These are phyloP conservation scores for Dendrocopos noguchii DNA, from an alignment of 2,113 vertebrate species.

Conservation along the genomic window DNA sequence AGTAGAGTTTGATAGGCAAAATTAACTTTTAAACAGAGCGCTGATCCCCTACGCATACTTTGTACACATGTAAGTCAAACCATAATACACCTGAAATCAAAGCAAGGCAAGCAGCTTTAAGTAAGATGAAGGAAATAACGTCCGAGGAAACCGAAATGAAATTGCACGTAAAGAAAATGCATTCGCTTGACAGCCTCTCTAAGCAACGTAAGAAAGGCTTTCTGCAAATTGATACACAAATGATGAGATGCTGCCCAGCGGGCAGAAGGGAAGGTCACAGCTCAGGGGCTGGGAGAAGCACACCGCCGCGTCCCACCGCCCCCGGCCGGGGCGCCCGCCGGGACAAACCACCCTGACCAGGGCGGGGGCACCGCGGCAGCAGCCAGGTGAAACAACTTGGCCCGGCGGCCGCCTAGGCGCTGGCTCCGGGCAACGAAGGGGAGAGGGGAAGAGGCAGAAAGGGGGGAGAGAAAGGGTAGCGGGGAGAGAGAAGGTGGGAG, in stretches of 20 bases:
- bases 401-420: neutral
- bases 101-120: neutral
- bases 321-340: neutral
- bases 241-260: neutral
- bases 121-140: neutral
- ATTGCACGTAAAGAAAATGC: neutral
- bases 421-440: neutral
- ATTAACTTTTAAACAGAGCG: slow-evolving; percentile 38
- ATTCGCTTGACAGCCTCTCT: neutral
- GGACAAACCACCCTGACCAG: neutral
- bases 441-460: neutral
- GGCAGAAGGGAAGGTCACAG: neutral
- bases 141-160: neutral
- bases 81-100: neutral
- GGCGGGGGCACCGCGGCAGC: neutral
- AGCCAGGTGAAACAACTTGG: neutral
- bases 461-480: too few relatives aligned
- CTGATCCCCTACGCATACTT: neutral
- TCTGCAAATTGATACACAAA: neutral
- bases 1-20: slow-evolving; percentile 57
- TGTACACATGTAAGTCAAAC: neutral
- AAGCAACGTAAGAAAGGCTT: neutral
- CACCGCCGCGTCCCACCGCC: neutral
- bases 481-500: too few relatives aligned
- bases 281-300: neutral